A percentile compares a stretch with the other conserved stretches of the same genome.
These are phyloP conservation scores for Pampus argenteus DNA, from an alignment of 2,797 vertebrate species.

Conservation along the genomic window DNA sequence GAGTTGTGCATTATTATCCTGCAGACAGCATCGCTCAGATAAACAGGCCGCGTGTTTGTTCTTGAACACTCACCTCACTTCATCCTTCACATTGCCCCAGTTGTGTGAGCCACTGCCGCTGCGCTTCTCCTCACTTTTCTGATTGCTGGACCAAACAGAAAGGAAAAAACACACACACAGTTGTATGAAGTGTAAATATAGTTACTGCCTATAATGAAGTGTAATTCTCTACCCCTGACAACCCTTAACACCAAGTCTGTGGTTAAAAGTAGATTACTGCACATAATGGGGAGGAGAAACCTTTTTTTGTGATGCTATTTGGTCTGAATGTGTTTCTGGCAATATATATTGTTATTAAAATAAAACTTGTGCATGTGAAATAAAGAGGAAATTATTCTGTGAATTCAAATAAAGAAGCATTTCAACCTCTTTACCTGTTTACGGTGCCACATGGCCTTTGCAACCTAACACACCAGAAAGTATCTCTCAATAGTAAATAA, in stretches of 20 bases:
- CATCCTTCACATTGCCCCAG: conserved; percentile 97
- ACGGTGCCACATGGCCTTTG: neutral
- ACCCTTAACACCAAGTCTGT: conserved; percentile 1
- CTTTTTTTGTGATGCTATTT: neutral
- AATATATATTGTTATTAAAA: neutral
- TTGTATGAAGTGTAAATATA: conserved; percentile 13
- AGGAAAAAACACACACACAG: neutral
- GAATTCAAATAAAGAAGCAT: neutral
- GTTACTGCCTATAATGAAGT: neutral
- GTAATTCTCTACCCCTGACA: neutral
- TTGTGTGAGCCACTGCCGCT: conserved; percentile 93
- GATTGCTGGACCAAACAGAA: conserved; percentile 86
- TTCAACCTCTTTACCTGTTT: too few species aligned
- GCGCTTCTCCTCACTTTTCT: conserved; percentile 96
- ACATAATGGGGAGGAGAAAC: neutral
- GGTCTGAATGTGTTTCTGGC: neutral
- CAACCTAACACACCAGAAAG: neutral
- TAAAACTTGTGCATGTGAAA: neutral
- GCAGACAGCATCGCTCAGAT: neutral
- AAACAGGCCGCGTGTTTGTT: conserved; percentile 24
- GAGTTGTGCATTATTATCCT: neutral
- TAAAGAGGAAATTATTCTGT: neutral
- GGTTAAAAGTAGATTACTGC: neutral
- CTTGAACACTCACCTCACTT: conserved; percentile 89
- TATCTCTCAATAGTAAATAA: neutral